Base-by-base conservation (phyloP, 2,888 invertebrate species). In the Acleris holmiana region DNA sequence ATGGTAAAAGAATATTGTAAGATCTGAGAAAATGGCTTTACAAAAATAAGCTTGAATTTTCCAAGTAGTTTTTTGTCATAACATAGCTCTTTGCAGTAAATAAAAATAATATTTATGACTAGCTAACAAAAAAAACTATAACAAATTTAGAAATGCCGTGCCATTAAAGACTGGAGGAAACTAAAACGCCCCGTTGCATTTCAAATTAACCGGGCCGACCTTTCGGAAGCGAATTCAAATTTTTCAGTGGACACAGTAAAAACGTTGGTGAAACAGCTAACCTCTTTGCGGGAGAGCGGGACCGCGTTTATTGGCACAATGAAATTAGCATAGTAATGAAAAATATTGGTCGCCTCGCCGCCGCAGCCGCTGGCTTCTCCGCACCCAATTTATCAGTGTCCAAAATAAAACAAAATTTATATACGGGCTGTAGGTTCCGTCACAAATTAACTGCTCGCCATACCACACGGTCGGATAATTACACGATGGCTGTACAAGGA, bases 261-360 rank as follows among this genome's bases (percentile, higher is more conserved):
- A 88, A 84, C 75, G 83, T 71, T 82, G 78, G 81, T 84, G 83
- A 81, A 85, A 85, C 83, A 77, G 85, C 86, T 86, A 89, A 89
- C 86, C 88, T 88, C 86, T 89, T 88, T 89, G 88, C 83, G 86
- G 85, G 78, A 74, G 54, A 21, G 51, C 73, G 79, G 67, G 70
- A 76, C 82, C 80, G 77, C 88, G 84, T 89, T 90, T 87, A 90
- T 91, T 89, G 87, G 87, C 73, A 86, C 86, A 91, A 91, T 89
- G 87, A 86, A 89, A 91, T 91, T 91, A 91, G 89, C 90, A 91
- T 91, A 90, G 88, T 90, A 90, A 91, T 91, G 90, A 91, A 91
- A 91, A 90, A 91, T 89, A 90, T 91, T 89, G 90, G 88, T 82
- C 84, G 82, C 73, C 78, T 69, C 76, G 75, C 70, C 71, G 70